A percentile compares a stretch with the other conserved stretches of the same genome.
These are phyloP conservation scores for Tinamus guttatus DNA, from an alignment of 2,113 vertebrate genomes.

Conservation along the genomic window DNA sequence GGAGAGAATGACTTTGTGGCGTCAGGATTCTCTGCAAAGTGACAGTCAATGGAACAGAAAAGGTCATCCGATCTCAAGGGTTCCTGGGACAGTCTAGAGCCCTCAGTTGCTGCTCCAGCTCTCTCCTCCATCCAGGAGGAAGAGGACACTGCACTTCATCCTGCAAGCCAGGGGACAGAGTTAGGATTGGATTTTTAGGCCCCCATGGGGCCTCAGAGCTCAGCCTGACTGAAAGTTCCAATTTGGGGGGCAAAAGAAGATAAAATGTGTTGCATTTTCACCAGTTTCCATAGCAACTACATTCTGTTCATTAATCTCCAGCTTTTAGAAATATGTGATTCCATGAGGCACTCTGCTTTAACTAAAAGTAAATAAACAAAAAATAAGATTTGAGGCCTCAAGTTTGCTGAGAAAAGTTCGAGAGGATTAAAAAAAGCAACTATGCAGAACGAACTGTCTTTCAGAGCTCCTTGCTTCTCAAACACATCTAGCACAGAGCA, in stretches of 20 bases:
- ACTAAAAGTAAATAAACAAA: not conserved
- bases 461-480: not conserved
- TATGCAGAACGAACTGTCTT: not conserved
- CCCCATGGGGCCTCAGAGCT: not conserved
- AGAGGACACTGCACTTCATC: not conserved
- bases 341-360: not conserved
- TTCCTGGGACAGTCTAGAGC: no score
- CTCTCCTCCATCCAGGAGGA: not conserved
- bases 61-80: not conserved
- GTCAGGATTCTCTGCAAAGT: rapidly evolving
- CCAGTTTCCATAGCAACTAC: not conserved
- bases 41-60: not conserved
- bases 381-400: not conserved
- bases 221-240: not conserved
- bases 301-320: not conserved
- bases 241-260: not conserved
- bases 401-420: not conserved
- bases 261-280: not conserved
- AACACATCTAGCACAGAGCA: not conserved
- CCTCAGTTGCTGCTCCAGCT: not conserved
- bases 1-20: not conserved
- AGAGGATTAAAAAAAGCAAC: not conserved
- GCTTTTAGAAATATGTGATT: not conserved
- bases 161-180: not conserved
- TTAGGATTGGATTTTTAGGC: not conserved